Conservation (phyloP, 2,797 vertebrate species). For the Anabas testudineus region DNA sequence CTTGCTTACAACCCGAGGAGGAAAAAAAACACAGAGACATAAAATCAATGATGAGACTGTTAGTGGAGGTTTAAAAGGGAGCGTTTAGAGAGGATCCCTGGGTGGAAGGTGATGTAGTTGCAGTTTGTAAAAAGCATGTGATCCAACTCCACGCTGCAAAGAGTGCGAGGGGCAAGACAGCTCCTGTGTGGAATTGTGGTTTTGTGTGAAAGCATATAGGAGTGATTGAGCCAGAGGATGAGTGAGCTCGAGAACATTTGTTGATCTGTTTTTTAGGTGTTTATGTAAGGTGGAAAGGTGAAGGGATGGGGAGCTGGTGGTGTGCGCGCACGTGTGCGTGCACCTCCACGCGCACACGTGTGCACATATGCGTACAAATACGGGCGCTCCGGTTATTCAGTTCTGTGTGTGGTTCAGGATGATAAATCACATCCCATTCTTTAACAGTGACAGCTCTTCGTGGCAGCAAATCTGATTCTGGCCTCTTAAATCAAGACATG, state of each 20-base stretch:
- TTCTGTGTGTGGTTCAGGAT: conserved; percentile 67
- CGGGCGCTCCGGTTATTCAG: conserved; percentile 70
- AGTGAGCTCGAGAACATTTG: conserved; percentile 62
- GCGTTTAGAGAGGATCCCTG: conserved; percentile 83
- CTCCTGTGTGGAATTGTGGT: conserved; percentile 48
- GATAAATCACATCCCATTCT: conserved; percentile 79
- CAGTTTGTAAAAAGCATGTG: conserved; percentile 81
- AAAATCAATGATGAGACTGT: conserved; percentile 88
- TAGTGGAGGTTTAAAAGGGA: conserved; percentile 86
- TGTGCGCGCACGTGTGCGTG: not conserved
- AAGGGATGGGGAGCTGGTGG: conserved; percentile 24
- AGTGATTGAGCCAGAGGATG: conserved; percentile 63
- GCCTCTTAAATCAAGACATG: conserved; percentile 82
- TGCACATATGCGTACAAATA: conserved; percentile 51
- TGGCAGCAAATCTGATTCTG: conserved; percentile 79
- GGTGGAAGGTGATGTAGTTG: conserved; percentile 83
- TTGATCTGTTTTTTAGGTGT: conserved; percentile 63
- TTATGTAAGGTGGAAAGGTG: conserved; percentile 59
- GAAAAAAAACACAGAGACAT: conserved; percentile 75
- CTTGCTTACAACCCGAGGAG: conserved; percentile 80
- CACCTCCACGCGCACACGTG: conserved; percentile 4
- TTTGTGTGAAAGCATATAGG: conserved; percentile 56
- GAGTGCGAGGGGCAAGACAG: conserved; percentile 69
- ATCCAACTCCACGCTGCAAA: conserved; percentile 74
- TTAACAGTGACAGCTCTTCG: conserved; percentile 75